phyloP scores from a whole-genome alignment of 2,888 invertebrate genomes.

The Watsonalla cultraria region DNA sequence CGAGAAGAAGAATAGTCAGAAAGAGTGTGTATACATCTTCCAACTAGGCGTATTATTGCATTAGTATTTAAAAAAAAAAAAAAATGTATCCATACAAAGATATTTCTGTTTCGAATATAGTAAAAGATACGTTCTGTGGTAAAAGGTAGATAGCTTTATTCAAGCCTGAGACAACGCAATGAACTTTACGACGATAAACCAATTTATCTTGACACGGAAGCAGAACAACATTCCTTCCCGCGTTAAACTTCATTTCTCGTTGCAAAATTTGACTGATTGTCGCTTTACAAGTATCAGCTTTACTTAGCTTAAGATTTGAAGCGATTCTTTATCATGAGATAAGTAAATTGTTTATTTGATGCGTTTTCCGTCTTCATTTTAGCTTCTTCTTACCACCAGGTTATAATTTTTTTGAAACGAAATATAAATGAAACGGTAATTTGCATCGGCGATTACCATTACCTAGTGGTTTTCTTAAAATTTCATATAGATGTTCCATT shows the following conservation, averaged over 20 bases:
- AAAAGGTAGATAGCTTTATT: constrained; percentile 3
- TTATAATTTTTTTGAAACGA: too few species aligned
- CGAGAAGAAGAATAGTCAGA: too few species aligned
- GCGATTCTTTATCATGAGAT: constrained; percentile 3
- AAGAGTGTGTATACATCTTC: too few species aligned
- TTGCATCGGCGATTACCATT: too few species aligned
- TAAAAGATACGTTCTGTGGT: constrained; percentile 4
- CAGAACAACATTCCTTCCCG: constrained; percentile 41
- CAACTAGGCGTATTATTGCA: too few species aligned
- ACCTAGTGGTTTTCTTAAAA: too few species aligned
- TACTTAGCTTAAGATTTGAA: constrained; percentile 3
- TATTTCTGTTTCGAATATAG: background rate
- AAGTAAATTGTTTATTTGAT: constrained; percentile 2
- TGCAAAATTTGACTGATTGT: constrained; percentile 36
- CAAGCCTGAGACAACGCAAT: background rate
- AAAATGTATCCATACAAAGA: too few species aligned
- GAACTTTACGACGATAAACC: constrained; percentile 19
- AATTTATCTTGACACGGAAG: constrained; percentile 49
- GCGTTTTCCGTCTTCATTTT: background rate
- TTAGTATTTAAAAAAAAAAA: too few species aligned
- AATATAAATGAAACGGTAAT: too few species aligned
- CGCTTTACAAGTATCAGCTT: constrained; percentile 16
- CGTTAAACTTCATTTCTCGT: constrained; percentile 34
- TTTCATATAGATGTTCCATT: too few species aligned
- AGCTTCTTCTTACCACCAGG: background rate